Base-by-base conservation (phyloP, 2,888 invertebrate genomes). In the Lepidocyrtoides sp. region DNA sequence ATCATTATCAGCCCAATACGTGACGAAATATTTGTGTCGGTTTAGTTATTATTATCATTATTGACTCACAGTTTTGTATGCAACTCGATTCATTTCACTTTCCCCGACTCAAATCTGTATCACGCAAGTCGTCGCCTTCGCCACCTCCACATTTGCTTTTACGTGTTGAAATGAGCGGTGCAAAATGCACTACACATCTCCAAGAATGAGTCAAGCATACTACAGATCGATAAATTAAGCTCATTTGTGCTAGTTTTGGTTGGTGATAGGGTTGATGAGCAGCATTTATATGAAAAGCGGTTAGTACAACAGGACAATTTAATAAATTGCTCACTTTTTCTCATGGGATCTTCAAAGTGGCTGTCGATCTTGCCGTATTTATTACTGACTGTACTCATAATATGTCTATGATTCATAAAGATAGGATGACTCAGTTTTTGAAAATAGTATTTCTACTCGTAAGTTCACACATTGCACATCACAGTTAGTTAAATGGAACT, bases 31-130 rank as follows among this genome's bases (percentile, higher is more conserved):
- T 14, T 2, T 48, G 48, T 48, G 17, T 17, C 17, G 51, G n/a
- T 48, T 12, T 41, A 2, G 12, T n/a, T n/a, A 48, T 48, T 48
- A 48, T 48, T 48, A 60, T 60, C 17, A 54, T 12, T 54, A 54
- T 54, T 17, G 20, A 2, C 4, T 2, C 26, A 54, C 48, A 60
- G 12, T 60, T 4, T 26, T 2, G 20, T 20, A 66, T 66, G n/a
- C 29, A 26, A 1, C n/a, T 8, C 36, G 57, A 3, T 17, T 32
- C 36, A 69, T 69, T 69, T 69, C 72, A 72, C 72, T 72, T 72
- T 72, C 72, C 10, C 32, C 36, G 32, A 72, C 10, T 72, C 72
- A 36, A 20, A 72, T 36, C 17, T 72, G 20, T 72, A 72, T 20
- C 26, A 41, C 10, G 23, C 20, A 10, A 60, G 2, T 72, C 20